Conservation (phyloP, 2,888 invertebrate species). For the Pachliopta kotzebuea region DNA sequence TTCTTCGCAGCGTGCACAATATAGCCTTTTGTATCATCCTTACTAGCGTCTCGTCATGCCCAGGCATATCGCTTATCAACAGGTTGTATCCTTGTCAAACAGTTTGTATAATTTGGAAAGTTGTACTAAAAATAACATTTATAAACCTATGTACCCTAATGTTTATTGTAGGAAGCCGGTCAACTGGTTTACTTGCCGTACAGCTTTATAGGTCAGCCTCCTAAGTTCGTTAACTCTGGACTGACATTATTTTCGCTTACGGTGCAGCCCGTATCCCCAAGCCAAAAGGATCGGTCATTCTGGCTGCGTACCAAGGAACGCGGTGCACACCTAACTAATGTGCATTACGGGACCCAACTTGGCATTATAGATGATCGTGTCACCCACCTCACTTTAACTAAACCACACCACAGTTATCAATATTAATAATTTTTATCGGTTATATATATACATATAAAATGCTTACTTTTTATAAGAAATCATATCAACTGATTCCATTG, state of each 20-base stretch:
- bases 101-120: too few species aligned
- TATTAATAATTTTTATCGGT: neutral
- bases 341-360: constrained; percentile 74
- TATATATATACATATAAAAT: neutral
- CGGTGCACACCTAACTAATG: constrained; percentile 70
- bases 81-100: too few species aligned
- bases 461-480: too few species aligned
- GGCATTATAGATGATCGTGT: constrained; percentile 60
- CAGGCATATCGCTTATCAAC: too few species aligned
- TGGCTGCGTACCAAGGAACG: constrained; percentile 79
- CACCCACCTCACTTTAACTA: constrained; percentile 36
- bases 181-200: constrained; percentile 29
- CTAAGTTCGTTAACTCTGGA: constrained; percentile 78
- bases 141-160: too few species aligned
- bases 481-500: too few species aligned
- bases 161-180: neutral
- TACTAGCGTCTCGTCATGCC: too few species aligned
- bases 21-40: too few species aligned
- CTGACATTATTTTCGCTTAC: constrained; percentile 76
- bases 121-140: too few species aligned
- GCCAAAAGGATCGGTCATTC: constrained; percentile 78
- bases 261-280: constrained; percentile 70
- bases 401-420: constrained; percentile 17
- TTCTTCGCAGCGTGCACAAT: too few species aligned
- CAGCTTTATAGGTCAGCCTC: constrained; percentile 72